Evolutionary conservation across 2,888 invertebrate species (phyloP), one percentile per base, ranked within the genome.

Genomic region (Microctonus aethiopoides): DNA sequence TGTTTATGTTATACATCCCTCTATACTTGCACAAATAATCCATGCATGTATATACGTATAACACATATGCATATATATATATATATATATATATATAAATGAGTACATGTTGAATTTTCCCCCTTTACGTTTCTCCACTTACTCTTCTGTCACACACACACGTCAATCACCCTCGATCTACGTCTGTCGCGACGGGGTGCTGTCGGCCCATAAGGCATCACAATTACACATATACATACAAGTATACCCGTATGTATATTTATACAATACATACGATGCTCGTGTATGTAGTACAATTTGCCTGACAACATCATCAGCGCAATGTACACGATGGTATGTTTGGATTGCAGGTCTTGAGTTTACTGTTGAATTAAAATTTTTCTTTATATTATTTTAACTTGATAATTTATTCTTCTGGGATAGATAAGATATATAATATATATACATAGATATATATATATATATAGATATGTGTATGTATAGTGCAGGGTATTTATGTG

Each of bases 81-180:
- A 11, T 9, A 4, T 22, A 34, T 9, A 10, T 52, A 16, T 16
- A 24, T n/a, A 56, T 22, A 11, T 9, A 4, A 56, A 29, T n/a
- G 26, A 34, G 16, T 20, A 7, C 16, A 20, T 57, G 16, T 29
- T 16, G 29, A n/a, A 57, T 29, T n/a, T 20, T 16, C 16, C 56
- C 24, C 54, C 56, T n/a, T 26, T 24, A 24, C 29, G 56, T 13
- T 56, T 29, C 29, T 29, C 57, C 57, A 57, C 34, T 57, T 57
- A 57, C 57, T n/a, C 29, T 57, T 46, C 20, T 54, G 66, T 29
- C n/a, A n/a, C n/a, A n/a, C 57, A 29, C 36, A 52, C 20, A 67
- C 72, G 76, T 76, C 76, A 75, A 76, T 76, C 76, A 76, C 73
- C 69, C 72, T 74, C 74, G 73, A 74, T 73, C 75, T 73, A 73